Percentiles rank a stretch among this genome's conserved stretches.
These are phyloP conservation scores for Hippocampus guttulatus DNA, from an alignment of 2,113 vertebrate genomes.

Conservation along the genomic window DNA sequence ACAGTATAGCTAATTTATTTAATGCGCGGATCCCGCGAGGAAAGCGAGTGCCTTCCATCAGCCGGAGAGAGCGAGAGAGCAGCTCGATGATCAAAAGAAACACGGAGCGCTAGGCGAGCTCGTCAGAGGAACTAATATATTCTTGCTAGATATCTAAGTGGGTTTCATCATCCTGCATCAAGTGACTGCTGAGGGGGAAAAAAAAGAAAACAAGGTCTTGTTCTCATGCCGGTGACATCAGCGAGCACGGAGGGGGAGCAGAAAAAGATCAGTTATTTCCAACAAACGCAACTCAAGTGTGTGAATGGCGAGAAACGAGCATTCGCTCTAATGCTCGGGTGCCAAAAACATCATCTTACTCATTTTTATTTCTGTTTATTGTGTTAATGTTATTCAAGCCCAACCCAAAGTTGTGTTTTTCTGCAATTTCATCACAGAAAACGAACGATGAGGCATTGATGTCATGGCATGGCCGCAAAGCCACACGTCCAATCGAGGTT, in stretches of 20 bases:
- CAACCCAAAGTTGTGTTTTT: not conserved
- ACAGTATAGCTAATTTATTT: conserved; percentile 47
- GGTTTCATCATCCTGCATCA: conserved; percentile 75
- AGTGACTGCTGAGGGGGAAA: conserved; percentile 55
- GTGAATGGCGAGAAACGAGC: not conserved
- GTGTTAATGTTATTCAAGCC: not conserved
- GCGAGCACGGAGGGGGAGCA: conserved; percentile 14
- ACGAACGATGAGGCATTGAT: not conserved
- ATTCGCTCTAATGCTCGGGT: not conserved
- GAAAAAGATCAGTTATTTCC: conserved; percentile 33
- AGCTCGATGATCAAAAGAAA: conserved; percentile 61
- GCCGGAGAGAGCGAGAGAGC: conserved; percentile 15
- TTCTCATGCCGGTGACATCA: conserved; percentile 61
- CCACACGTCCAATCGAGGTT: not conserved
- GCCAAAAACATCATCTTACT: not conserved
- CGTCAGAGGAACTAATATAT: conserved; percentile 61
- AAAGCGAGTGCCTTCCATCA: conserved; percentile 51
- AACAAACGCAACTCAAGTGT: conserved; percentile 19
- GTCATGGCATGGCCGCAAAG: not conserved
- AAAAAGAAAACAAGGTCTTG: conserved; percentile 61
- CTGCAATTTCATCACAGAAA: not conserved
- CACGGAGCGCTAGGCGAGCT: conserved; percentile 46
- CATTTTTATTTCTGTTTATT: not conserved
- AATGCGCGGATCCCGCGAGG: conserved; percentile 38
- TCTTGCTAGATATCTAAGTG: conserved; percentile 71